Base-by-base conservation (phyloP, 2,113 vertebrate species). In the Meles meles region DNA sequence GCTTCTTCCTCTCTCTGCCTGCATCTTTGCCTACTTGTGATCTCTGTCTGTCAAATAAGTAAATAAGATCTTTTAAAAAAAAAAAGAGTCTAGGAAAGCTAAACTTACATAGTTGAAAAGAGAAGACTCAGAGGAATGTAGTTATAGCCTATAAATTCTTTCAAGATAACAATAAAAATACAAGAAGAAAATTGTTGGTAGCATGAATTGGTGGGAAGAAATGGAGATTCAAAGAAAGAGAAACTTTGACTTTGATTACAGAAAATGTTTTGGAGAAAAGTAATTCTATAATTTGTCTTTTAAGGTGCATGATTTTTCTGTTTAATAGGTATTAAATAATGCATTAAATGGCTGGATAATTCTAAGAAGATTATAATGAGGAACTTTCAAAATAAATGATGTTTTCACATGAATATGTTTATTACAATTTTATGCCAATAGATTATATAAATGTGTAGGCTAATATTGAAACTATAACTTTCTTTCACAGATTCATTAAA, bases 401-500 rank as follows among this genome's bases (percentile, higher is more conserved):
- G 18, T 37, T 72, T 81, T 93, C 57, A 76, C 6, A 71, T 23
- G 6, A 85, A 21, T 91, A 52, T 76, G 27, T 57, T 72, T 86
- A 63, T 90, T 93, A 84, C 65, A 39, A 86, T 65, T 93, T 76
- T 92, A n/a, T 59, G 37, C 55, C 44, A 52, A 86, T 57, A 74
- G 55, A 76, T 69, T 71, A 52, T 76, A 81, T 61, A 95, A 95
- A 87, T 97, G 61, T 79, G 3, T 31, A 94, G 20, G 10, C 23
- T 89, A 89, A 87, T 14, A 88, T 20, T 95, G 61, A 95, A 93
- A 81, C n/a, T 90, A n/a, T 37, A 74, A 55, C 18, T 96, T 86
- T 67, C 14, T 72, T 84, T 86, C 27, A 18, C 25, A 79, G 52
- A 69, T 77, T 71, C 44, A 55, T 25, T 94, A 52, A 14, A 29